phyloP scores from a whole-genome alignment of 2,888 invertebrate species.

The Scaptomyza flava region DNA sequence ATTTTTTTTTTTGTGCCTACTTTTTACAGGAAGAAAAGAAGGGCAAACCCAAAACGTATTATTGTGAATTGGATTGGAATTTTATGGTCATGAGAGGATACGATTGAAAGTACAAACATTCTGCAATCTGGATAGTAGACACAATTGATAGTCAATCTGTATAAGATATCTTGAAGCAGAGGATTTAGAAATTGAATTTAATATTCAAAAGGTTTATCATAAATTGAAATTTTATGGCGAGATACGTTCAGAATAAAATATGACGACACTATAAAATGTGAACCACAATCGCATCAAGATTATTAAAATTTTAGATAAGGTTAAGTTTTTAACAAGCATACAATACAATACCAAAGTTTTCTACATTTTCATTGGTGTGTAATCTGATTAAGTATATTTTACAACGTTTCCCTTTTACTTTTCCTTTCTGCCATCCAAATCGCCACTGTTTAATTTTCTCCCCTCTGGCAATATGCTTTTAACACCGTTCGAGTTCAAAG shows the following conservation, averaged over 20 bases:
- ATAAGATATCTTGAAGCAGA: constrained; percentile 11
- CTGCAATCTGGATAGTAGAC: constrained; percentile 11
- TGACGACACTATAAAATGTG: too few species aligned
- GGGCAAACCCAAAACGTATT: constrained; percentile 16
- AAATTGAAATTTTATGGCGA: constrained; percentile 2
- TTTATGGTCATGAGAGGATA: constrained; percentile 36
- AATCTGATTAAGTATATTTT: not conserved
- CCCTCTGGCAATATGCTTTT: not conserved
- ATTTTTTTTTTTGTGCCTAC: constrained; percentile 1
- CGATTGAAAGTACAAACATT: not conserved
- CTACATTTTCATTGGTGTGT: too few species aligned
- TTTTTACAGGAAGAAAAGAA: too few species aligned
- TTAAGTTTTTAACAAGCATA: too few species aligned
- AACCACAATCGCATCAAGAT: too few species aligned
- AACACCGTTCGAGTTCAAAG: not conserved
- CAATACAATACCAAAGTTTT: too few species aligned
- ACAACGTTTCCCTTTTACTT: not conserved
- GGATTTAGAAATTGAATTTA: constrained; percentile 3
- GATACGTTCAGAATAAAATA: not conserved
- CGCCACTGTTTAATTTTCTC: not conserved
- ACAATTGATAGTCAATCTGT: constrained; percentile 28
- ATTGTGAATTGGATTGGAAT: constrained; percentile 31
- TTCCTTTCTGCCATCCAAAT: not conserved
- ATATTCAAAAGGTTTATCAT: not conserved
- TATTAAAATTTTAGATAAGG: too few species aligned